phyloP scores from a whole-genome alignment of 1,140 invertebrate species.

The Drosophila carrolli region DNA sequence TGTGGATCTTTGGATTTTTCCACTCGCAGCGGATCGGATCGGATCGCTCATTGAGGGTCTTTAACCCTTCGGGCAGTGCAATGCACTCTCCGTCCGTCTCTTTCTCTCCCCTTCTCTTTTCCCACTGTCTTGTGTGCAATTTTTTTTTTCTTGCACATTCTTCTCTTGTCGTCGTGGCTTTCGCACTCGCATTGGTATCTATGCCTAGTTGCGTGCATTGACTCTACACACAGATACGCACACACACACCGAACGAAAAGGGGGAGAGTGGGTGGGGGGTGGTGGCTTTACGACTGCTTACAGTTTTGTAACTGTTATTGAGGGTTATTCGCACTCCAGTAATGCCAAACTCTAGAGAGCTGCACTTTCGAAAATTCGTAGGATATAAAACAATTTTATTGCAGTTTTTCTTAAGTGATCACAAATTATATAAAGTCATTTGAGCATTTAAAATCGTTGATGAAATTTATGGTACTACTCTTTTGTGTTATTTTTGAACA shows the following conservation, averaged over 20 bases:
- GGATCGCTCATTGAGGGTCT: conserved; percentile 72
- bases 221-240: conserved; percentile 53
- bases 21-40: conserved; percentile 65
- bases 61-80: conserved; percentile 82
- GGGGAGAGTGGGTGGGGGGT: conserved; percentile 7
- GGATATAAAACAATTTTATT: neutral
- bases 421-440: too few species aligned
- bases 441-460: too few species aligned
- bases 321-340: conserved; percentile 71
- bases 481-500: too few species aligned
- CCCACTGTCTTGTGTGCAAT: conserved; percentile 59
- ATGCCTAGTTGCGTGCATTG: conserved; percentile 76
- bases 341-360: conserved; percentile 1
- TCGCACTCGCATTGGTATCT: conserved; percentile 43
- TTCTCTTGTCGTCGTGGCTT: conserved; percentile 46
- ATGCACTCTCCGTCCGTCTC: conserved; percentile 66
- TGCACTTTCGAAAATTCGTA: neutral
- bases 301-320: conserved; percentile 84
- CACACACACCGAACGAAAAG: neutral
- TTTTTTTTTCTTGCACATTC: conserved; percentile 67
- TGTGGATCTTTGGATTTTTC: conserved; percentile 74
- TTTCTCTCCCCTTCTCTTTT: conserved; percentile 2
- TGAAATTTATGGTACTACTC: too few species aligned
- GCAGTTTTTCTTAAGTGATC: neutral
- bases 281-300: conserved; percentile 67